phyloP scores from a whole-genome alignment of 2,113 vertebrate genomes.

The Cinclus mexicanus region DNA sequence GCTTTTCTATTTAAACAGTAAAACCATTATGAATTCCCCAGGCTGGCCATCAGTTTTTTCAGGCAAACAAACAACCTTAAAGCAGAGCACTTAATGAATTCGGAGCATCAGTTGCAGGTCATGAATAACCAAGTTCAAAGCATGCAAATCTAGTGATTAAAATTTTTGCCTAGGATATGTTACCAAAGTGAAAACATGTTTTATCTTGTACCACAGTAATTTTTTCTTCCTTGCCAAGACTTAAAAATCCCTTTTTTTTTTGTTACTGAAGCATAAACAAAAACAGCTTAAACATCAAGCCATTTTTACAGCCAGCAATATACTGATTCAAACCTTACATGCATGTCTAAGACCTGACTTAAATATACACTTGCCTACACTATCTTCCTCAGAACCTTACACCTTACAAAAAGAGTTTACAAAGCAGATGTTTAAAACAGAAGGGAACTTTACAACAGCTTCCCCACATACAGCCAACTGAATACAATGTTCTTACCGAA shows the following conservation, averaged over 20 bases:
- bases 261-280: neutral
- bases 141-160: neutral
- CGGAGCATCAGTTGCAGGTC: neutral
- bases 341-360: neutral
- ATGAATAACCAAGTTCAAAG: conserved; percentile 30
- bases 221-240: neutral
- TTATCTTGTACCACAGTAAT: neutral
- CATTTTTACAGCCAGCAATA: neutral
- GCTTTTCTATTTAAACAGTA: neutral
- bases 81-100: neutral
- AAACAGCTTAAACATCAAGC: neutral
- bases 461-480: neutral
- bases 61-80: neutral
- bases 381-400: neutral
- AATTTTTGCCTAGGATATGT: neutral
- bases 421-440: neutral
- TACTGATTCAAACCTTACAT: rapidly evolving
- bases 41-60: neutral
- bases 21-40: neutral
- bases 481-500: neutral
- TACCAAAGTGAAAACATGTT: conserved; percentile 19
- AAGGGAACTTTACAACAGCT: neutral
- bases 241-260: neutral
- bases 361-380: neutral
- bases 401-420: neutral